Base-by-base conservation (phyloP, 2,888 invertebrate genomes). In the Drosophila infuscata region DNA sequence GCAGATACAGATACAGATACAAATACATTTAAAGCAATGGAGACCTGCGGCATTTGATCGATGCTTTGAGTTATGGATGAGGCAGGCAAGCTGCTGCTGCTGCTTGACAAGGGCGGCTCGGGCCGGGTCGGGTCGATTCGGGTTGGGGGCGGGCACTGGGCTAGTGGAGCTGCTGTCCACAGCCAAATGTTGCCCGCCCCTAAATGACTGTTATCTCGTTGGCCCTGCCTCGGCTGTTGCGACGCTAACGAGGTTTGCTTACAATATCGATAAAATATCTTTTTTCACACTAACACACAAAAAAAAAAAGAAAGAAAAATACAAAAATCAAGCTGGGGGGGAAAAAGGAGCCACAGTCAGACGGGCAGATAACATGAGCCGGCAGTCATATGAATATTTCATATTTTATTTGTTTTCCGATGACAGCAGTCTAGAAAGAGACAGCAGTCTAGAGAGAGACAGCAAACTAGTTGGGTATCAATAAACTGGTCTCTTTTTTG, bases 231-330 rank as follows among this genome's bases (percentile, higher is more conserved):
- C 32, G 25, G 3, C 57, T 12, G 12, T 49, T 25, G 56, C 25
- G 53, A 11, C 30, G 67, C 82, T 79, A 88, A 82, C 79, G 81
- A 81, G 72, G 79, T 79, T 81, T 88, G 83, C 75, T 81, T 83
- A 83, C 88, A 81, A 72, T 85, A 81, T 82, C 88, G 86, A 83
- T 85, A 83, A 73, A 77, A 64, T 79, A 73, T 86, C 64, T 79
- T 65, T 68, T 72, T 67, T 61, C 51, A 62, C 46, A 38, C 59
- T 32, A n/a, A 8, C n/a, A 38, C 4, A 29, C 0, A 53, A 15
- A 32, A 46, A 12, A 51, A 30, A 8, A 17, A 53, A 9, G 0
- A 36, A 4, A 12, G 3, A 41, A 12, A 32, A 11, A 52, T 32
- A 52, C 52, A 5, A 25, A 29, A 56, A 56, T 36, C 57, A 20